Evolutionary conservation across 2,113 vertebrate species (phyloP).

Genomic region (Vicugna pacos): DNA sequence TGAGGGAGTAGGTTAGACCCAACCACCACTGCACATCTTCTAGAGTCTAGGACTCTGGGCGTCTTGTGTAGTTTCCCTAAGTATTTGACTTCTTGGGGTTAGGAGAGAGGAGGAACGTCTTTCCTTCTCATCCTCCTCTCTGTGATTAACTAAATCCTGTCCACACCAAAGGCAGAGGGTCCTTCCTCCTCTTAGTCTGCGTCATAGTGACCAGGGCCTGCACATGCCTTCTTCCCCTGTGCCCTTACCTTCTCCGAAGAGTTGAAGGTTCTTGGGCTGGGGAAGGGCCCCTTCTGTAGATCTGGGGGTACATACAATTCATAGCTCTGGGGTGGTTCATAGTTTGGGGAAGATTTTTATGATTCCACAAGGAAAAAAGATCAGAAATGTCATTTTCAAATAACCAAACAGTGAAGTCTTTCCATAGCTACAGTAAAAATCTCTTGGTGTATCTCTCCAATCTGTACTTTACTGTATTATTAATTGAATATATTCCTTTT

Average conservation of each 20-base stretch:
- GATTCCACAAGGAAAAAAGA: neutral
- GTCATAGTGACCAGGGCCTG: neutral
- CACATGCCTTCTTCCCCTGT: neutral
- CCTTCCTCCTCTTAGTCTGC: neutral
- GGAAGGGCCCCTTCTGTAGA: neutral
- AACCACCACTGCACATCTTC: neutral
- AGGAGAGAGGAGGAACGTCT: neutral
- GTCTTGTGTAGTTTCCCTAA: neutral
- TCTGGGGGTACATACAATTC: neutral
- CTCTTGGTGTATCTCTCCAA: neutral
- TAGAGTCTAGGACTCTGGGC: neutral
- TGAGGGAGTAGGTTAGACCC: neutral
- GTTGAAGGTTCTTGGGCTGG: neutral
- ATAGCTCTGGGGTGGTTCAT: neutral
- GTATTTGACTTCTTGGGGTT: neutral
- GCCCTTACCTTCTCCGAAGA: neutral
- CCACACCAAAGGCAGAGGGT: neutral
- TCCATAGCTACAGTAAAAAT: neutral
- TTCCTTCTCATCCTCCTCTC: neutral
- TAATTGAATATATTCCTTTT: constrained; percentile 11
- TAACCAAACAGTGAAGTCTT: neutral
- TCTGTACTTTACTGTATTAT: neutral
- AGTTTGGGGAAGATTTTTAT: constrained; percentile 16
- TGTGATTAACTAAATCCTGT: neutral
- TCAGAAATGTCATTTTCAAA: constrained; percentile 36